These are phyloP conservation scores for Toxotes jaculatrix DNA, from an alignment of 2,113 vertebrate genomes.

Conservation along the genomic window DNA sequence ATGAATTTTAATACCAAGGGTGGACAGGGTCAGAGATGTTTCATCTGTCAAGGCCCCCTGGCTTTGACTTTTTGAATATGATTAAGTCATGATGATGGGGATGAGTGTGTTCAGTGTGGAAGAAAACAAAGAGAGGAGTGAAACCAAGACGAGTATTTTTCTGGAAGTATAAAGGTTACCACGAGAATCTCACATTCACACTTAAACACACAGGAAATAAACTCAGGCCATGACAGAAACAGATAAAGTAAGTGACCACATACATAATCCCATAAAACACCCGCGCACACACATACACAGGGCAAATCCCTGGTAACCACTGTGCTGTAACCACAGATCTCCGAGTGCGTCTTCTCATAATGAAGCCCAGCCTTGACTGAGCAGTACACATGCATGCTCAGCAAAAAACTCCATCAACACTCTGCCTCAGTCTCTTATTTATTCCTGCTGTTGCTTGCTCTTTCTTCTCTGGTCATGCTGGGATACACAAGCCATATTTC, in stretches of 20 bases:
- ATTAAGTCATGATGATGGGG: background rate
- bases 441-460: slow-evolving; percentile 37
- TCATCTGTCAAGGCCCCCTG: background rate
- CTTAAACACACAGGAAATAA: background rate
- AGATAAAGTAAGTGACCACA: background rate
- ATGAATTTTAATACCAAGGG: background rate
- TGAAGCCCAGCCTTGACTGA: slow-evolving; percentile 73
- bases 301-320: slow-evolving; percentile 5
- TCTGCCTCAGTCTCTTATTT: slow-evolving; percentile 22
- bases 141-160: background rate
- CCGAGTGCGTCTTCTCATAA: slow-evolving; percentile 60
- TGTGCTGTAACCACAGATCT: slow-evolving; percentile 82
- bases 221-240: background rate
- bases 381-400: slow-evolving; percentile 64
- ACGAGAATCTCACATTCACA: background rate
- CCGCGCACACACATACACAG: background rate
- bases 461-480: slow-evolving; percentile 23
- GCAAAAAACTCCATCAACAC: slow-evolving; percentile 40
- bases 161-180: background rate
- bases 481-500: slow-evolving; percentile 21
- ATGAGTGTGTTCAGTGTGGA: background rate
- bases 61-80: background rate
- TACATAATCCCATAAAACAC: background rate
- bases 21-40: background rate
- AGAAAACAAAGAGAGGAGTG: background rate